Evolutionary conservation across 2,888 invertebrate genomes (phyloP).

Genomic region (Drosophila mimetica): DNA sequence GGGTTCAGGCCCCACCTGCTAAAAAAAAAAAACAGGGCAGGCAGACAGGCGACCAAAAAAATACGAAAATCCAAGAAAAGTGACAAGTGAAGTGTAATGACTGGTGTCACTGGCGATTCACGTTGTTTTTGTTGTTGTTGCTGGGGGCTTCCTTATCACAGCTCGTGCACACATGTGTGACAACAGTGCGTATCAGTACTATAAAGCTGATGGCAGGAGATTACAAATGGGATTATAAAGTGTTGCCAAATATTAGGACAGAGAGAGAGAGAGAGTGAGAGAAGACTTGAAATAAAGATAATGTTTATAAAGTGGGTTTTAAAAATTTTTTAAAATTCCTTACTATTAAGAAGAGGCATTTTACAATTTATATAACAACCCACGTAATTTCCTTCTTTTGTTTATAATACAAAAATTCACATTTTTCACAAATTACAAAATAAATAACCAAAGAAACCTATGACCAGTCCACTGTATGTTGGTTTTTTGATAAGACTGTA

Average conservation of each 20-base stretch:
- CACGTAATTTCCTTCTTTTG: too few species aligned
- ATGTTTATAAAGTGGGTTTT: not conserved
- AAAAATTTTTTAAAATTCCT: too few species aligned
- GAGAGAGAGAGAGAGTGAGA: not conserved
- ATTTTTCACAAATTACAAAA: too few species aligned
- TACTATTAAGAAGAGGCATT: too few species aligned
- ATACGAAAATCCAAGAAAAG: constrained; percentile 30
- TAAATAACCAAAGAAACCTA: too few species aligned
- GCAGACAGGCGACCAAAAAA: constrained; percentile 19
- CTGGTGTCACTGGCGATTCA: constrained; percentile 37
- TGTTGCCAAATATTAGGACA: constrained; percentile 2
- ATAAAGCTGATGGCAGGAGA: constrained; percentile 1
- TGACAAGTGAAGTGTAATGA: constrained; percentile 45
- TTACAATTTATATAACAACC: too few species aligned
- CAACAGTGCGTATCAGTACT: constrained; percentile 17
- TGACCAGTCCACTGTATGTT: not conserved
- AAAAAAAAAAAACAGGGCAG: constrained; percentile 12
- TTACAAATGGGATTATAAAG: constrained; percentile 4
- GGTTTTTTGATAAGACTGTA: not conserved
- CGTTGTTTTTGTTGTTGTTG: constrained; percentile 12
- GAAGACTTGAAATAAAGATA: not conserved
- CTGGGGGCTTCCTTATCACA: constrained; percentile 36
- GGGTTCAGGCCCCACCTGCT: constrained; percentile 56
- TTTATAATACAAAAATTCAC: too few species aligned
- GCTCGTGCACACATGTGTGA: constrained; percentile 19